Conservation (phyloP, 1,140 invertebrate species). For the Pachypsylla venusta region DNA sequence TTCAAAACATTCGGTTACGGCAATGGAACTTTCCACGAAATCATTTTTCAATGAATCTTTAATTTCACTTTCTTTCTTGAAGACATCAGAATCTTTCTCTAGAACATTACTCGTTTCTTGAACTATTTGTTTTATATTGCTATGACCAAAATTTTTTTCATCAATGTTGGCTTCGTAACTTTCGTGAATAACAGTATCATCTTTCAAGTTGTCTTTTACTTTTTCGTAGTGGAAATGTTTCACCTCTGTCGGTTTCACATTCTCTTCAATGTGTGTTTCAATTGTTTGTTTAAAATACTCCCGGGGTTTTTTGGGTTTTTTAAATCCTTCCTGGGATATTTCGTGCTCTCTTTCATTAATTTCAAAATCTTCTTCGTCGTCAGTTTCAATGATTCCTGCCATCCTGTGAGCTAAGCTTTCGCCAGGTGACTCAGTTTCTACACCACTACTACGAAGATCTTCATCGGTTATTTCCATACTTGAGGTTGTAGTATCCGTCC, state of each 20-base stretch:
- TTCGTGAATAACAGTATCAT: conserved; percentile 1
- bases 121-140: not conserved
- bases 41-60: conserved; percentile 10
- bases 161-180: conserved; percentile 7
- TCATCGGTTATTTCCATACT: conserved; percentile 53
- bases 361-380: conserved; percentile 21
- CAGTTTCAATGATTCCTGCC: not conserved
- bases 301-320: conserved; percentile 32
- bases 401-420: conserved; percentile 37
- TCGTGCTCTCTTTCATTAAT: conserved; percentile 21
- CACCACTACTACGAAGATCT: conserved; percentile 44
- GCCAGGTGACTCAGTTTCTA: conserved; percentile 46
- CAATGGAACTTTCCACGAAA: conserved; percentile 4
- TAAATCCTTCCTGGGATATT: conserved; percentile 25
- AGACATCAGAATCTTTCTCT: not conserved
- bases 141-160: not conserved
- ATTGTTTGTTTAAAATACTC: conserved; percentile 16
- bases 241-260: not conserved
- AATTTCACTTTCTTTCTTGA: not conserved
- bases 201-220: not conserved
- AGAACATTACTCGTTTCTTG: not conserved
- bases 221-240: not conserved
- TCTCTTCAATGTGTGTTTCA: not conserved
- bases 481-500: conserved; percentile 39
- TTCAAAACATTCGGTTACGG: not conserved